Base-by-base conservation (phyloP, 1,140 invertebrate genomes). In the Papilio glaucus region DNA sequence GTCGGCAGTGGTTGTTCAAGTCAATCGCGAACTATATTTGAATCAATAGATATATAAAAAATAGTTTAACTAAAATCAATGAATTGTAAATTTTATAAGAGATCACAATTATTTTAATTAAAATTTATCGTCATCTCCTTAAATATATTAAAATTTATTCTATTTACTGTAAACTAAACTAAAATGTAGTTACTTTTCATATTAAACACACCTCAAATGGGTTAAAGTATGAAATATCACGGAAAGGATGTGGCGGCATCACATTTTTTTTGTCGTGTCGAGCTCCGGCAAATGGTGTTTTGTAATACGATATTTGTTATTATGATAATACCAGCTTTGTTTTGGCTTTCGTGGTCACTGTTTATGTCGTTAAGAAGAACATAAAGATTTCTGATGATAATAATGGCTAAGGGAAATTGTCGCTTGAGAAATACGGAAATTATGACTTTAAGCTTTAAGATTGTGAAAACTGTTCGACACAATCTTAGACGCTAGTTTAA, bases 241-340 rank as follows among this genome's bases (percentile, higher is more conserved):
- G 15, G 61, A 38, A 63, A 63, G 61, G 61, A 53, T 61, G 53
- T 77, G 62, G 78, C 74, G 77, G 73, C 71, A 76, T 76, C 74
- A 72, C 70, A 26, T 69, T 73, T 73, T 77, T 80, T 80, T 73
- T 73, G 18, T 49, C 15, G 67, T 60, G 37, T 65, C 15, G 24
- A 53, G 39, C 49, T 65, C 41, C 49, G 21, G 15, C 24, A 57
- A 42, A 57, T 65, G 29, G 37, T 38, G 33, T 63, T 63, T 63
- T 70, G 65, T 73, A 73, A 73, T 37, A 37, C 57, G 65, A 73
- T 63, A 63, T 63, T 63, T 63, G 61, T 63, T 63, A 63, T 63
- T 38, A 63, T 38, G 1, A 63, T 63, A 63, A 63, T 63, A 63
- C 33, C 37, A 38, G 61, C 61, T 63, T 63, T 63, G 37, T 38